Conservation (phyloP, 92 coral and sea anemone species). For the Epizoanthus ramosus region DNA sequence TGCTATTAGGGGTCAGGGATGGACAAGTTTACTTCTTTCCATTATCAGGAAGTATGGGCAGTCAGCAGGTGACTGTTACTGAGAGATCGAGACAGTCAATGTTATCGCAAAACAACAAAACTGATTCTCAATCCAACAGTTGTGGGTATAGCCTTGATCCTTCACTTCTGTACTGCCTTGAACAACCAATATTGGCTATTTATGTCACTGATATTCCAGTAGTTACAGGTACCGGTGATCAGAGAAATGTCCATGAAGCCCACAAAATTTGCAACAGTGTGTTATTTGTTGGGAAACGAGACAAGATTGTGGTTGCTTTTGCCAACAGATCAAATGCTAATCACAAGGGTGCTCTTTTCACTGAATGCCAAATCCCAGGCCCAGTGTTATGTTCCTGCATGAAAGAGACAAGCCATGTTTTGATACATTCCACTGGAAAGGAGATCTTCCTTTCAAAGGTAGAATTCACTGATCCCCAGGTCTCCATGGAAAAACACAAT, state of each 20-base stretch:
- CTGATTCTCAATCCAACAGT: background rate
- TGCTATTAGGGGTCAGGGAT: conserved; percentile 42
- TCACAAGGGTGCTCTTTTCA: background rate
- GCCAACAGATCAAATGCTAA: conserved; percentile 9
- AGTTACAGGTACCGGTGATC: background rate
- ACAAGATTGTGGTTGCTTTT: conserved; percentile 50
- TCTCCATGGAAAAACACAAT: background rate
- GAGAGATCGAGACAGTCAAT: background rate
- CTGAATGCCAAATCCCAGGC: conserved; percentile 51
- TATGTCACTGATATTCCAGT: conserved; percentile 36
- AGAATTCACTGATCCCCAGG: background rate
- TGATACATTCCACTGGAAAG: conserved; percentile 65
- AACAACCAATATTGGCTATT: conserved; percentile 57
- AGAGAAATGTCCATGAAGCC: background rate
- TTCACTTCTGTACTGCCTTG: conserved; percentile 48
- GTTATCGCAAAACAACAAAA: background rate
- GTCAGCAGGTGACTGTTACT: background rate
- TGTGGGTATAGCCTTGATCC: conserved; percentile 20
- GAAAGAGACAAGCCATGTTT: conserved; percentile 19
- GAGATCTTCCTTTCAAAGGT: conserved; percentile 57
- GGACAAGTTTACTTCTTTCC: conserved; percentile 49
- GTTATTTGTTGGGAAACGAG: conserved; percentile 61
- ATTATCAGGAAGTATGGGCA: background rate
- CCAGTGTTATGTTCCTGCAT: conserved; percentile 63
- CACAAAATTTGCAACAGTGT: conserved; percentile 18